Base-by-base conservation (phyloP, 2,888 invertebrate genomes). In the Tiphia femorata region DNA sequence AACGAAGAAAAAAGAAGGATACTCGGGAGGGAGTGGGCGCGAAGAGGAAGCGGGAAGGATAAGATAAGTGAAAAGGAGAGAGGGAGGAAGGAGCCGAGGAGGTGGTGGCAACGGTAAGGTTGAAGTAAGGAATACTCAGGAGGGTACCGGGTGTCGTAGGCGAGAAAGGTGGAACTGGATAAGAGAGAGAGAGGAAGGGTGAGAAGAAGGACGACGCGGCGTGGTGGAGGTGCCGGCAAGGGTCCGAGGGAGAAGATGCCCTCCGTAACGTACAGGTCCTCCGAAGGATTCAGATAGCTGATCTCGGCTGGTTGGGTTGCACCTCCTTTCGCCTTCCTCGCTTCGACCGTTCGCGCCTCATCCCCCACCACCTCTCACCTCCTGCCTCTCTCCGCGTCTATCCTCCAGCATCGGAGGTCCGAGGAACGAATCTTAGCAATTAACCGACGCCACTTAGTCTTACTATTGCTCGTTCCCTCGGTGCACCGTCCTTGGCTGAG, bases 401-500 rank as follows among this genome's bases (percentile, higher is more conserved):
- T n/a, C n/a, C n/a, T n/a, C n/a, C 53, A 54, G 60, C 58, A 64
- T 54, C 57, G 64, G 58, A 57, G 68, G 68, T 68, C 62, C 59
- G 53, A 38, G 61, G 58, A 42, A 67, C 66, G 69, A 75, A 66
- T 69, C 68, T 60, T 62, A 58, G 73, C 77, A 78, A 79, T 79
- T 79, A 79, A 79, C 75, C 75, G 71, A 57, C 64, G 66, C 70
- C 68, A 72, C 75, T 73, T 73, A 64, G 73, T 68, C 68, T 76
- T 73, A 68, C 76, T 73, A 71, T 50, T 62, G 51, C 37, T 49
- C 40, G 33, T 43, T 30, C 46, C 4, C 33, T 33, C 50, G 27
- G 47, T 54, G 49, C n/a, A 41, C 33, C 40, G 27, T 29, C 47
- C 37, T 54, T 57, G 52, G 23, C 23, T 35, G 23, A 38, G 20